Evolutionary conservation across 1,140 invertebrate species (phyloP).

Genomic region (Schlechtendalia chinensis): DNA sequence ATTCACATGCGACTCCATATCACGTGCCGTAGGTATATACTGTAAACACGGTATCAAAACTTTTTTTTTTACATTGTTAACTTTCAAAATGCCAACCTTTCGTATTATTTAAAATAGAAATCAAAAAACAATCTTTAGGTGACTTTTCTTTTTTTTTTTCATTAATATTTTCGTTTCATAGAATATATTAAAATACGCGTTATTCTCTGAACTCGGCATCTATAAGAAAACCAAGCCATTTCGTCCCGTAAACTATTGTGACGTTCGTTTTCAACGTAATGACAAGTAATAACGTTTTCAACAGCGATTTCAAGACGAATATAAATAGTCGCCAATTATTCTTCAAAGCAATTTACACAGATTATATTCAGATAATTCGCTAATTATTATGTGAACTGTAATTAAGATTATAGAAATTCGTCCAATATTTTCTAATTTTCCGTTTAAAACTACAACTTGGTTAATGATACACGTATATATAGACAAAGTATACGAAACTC

Average conservation of each 20-base stretch:
- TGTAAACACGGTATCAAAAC: neutral
- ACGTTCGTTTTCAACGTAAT: neutral
- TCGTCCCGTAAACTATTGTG: neutral
- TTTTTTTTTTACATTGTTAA: neutral
- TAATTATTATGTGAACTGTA: neutral
- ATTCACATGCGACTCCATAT: constrained; percentile 16
- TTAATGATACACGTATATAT: neutral
- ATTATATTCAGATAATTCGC: too few species aligned
- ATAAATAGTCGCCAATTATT: too few species aligned
- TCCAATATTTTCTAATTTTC: neutral
- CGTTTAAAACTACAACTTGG: neutral
- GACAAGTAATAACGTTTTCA: neutral
- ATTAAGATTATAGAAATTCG: neutral
- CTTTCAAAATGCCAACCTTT: neutral
- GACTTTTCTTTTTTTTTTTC: neutral
- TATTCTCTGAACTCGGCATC: neutral
- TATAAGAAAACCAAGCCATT: neutral
- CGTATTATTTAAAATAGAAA: neutral
- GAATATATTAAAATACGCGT: too few species aligned
- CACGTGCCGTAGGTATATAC: neutral
- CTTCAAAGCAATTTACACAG: too few species aligned
- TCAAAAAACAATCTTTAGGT: neutral
- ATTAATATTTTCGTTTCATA: neutral
- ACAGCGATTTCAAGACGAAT: neutral
- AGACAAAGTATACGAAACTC: neutral